Base-by-base conservation (phyloP, 2,888 invertebrate species). In the Deilephila elpenor region DNA sequence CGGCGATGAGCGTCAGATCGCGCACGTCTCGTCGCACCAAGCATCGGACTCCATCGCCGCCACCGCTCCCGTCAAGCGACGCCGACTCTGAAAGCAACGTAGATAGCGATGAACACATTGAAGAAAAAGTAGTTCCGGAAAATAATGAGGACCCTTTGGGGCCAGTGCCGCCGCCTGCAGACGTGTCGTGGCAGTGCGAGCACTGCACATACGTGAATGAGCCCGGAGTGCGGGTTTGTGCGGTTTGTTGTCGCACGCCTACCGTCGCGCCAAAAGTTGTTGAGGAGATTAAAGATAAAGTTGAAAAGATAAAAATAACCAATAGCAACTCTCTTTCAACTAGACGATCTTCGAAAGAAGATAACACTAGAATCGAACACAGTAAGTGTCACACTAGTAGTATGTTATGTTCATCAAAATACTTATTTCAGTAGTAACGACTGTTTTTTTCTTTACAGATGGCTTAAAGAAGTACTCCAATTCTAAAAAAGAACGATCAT, bases 201-300 rank as follows among this genome's bases (percentile, higher is more conserved):
- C 98, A 98, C 84, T 98, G 98, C 86, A 98, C 98, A 0, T 98
- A 96, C 86, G 97, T 98, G 4, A 98, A 98, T 86, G 97, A 97
- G 76, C 93, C 97, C 0, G 97, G 97, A 29, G 96, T 96, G 0
- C 96, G 97, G 80, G 97, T 98, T 59, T 98, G 98, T 86, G 95
- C 96, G 19, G 96, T 98, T 71, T 98, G 98, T 86, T 98, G 98
- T 85, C 98, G 98, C 86, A 98, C 98, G 0, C 96, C 96, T 0
- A 95, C 95, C 17, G 86, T 89, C 14, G 89, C 86, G 60, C 89
- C 94, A 74, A 79, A 86, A 20, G 78, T 90, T 70, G 70, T 71
- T 59, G 51, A 75, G n/a, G 80, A 83, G 37, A 56, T 81, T 32
- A 75, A 72, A 51, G 79, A 78, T 29, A 79, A 81, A 59, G 74